These are phyloP conservation scores for Taurulus bubalis DNA, from an alignment of 2,113 vertebrate genomes.

Conservation along the genomic window DNA sequence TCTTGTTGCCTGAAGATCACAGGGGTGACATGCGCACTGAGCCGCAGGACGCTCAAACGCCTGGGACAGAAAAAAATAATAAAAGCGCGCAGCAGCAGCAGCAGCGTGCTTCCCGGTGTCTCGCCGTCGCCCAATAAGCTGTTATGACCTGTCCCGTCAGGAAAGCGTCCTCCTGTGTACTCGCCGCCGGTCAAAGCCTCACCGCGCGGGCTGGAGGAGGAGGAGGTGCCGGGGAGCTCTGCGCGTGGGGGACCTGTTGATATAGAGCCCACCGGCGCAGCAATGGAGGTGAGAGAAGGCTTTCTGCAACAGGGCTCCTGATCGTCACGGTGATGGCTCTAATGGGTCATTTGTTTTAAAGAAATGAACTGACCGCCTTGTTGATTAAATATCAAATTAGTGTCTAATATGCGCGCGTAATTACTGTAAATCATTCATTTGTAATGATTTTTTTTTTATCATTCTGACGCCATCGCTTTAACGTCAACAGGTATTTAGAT, in stretches of 20 bases:
- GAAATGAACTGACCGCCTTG: constrained; percentile 21
- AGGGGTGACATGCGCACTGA: constrained; percentile 77
- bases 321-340: constrained; percentile 52
- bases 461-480: constrained; percentile 29
- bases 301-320: constrained; percentile 28
- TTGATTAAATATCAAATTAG: constrained; percentile 45
- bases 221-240: neutral
- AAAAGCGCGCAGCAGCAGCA: constrained; percentile 28
- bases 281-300: constrained; percentile 72
- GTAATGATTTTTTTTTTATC: constrained; percentile 31
- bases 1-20: constrained; percentile 64
- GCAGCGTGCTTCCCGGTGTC: constrained; percentile 18
- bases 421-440: constrained; percentile 40
- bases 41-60: constrained; percentile 46
- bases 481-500: constrained; percentile 36
- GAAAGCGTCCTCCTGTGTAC: constrained; percentile 5
- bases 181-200: neutral
- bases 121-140: constrained; percentile 12
- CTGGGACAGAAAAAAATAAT: neutral
- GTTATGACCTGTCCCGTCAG: constrained; percentile 30
- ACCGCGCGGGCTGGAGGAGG: constrained; percentile 26
- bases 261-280: constrained; percentile 47
- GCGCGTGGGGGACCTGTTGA: constrained; percentile 74
- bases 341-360: constrained; percentile 10
- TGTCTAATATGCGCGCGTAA: constrained; percentile 24